Evolutionary conservation across 2,888 invertebrate genomes (phyloP).

Genomic region (Agapostemon virescens): DNA sequence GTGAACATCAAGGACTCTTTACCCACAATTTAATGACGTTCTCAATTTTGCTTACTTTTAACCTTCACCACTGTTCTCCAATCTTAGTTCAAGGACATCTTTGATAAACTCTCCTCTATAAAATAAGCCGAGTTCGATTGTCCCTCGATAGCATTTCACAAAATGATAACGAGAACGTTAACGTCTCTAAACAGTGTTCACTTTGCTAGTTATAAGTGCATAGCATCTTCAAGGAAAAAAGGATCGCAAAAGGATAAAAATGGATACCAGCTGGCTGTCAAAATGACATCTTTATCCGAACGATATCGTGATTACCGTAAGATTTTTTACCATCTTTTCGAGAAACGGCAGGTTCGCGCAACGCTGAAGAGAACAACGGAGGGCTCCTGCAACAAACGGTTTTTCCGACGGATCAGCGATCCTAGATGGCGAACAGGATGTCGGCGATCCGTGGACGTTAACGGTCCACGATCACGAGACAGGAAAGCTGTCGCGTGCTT

Average conservation of each 20-base stretch:
- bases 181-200: too few species aligned
- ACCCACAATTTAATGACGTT: too few species aligned
- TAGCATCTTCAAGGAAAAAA: not conserved
- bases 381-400: slow-evolving; percentile 44
- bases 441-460: slow-evolving; percentile 64
- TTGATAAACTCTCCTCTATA: too few species aligned
- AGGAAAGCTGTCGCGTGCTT: slow-evolving; percentile 59
- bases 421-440: slow-evolving; percentile 49
- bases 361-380: not conserved
- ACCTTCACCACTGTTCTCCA: too few species aligned
- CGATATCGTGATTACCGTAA: not conserved
- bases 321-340: not conserved
- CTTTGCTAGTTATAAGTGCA: not conserved
- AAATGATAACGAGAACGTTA: too few species aligned
- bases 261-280: not conserved
- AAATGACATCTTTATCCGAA: not conserved
- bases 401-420: slow-evolving; percentile 49
- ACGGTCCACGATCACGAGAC: slow-evolving; percentile 64
- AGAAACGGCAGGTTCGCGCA: not conserved
- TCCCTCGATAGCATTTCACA: too few species aligned
- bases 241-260: not conserved
- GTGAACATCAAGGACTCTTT: too few species aligned
- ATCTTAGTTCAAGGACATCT: too few species aligned
- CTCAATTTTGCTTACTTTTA: too few species aligned
- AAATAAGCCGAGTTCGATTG: too few species aligned